A percentile compares a stretch with the other conserved stretches of the same genome.
Conservation (phyloP, 2,888 invertebrate species). For the Smittia sp. region DNA sequence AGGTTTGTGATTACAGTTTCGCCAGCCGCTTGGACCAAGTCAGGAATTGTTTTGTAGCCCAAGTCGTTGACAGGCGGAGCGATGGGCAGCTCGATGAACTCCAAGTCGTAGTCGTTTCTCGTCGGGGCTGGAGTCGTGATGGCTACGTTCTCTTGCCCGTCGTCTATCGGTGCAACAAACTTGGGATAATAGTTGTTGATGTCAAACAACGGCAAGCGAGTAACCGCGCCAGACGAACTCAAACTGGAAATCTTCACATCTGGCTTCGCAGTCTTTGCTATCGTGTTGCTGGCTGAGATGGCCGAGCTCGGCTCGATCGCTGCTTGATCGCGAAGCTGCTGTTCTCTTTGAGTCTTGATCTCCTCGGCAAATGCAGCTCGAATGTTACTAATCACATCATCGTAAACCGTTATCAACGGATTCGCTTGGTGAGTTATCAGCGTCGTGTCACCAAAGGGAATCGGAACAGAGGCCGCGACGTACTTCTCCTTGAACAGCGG, state of each 20-base stretch:
- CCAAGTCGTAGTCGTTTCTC: background rate
- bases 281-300: background rate
- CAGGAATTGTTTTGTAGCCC: background rate
- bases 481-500: slow-evolving; percentile 65
- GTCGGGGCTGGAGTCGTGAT: background rate
- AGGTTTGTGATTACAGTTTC: background rate
- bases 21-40: background rate
- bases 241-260: background rate
- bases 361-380: slow-evolving; percentile 35
- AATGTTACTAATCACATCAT: slow-evolving; percentile 44
- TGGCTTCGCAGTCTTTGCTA: background rate
- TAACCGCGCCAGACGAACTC: background rate
- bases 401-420: slow-evolving; percentile 42
- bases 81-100: background rate
- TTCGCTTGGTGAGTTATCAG: slow-evolving; percentile 3
- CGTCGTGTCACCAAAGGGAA: background rate
- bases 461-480: slow-evolving; percentile 20
- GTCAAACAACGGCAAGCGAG: slow-evolving; percentile 16
- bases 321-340: background rate
- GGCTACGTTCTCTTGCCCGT: background rate
- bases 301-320: background rate
- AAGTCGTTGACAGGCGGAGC: background rate
- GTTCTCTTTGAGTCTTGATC: slow-evolving; percentile 5
- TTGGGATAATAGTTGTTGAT: slow-evolving; percentile 30
- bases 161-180: background rate